These are phyloP conservation scores for Palythoa grandiflora DNA, from an alignment of 92 coral and sea anemone genomes.

Conservation along the genomic window DNA sequence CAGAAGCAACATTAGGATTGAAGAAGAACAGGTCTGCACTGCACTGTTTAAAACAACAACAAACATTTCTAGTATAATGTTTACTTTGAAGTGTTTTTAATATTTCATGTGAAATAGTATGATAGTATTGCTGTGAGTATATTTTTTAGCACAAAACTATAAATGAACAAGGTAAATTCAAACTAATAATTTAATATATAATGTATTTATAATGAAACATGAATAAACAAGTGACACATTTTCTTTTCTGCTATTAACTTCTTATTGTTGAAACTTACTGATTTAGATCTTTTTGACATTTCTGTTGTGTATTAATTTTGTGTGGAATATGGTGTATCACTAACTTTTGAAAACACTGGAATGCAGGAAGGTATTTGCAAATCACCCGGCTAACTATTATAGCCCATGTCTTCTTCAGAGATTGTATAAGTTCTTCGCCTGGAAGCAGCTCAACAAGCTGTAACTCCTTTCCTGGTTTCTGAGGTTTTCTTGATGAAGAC, in stretches of 20 bases:
- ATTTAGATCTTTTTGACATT: background rate
- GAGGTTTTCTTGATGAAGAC: background rate
- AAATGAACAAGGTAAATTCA: too few relatives aligned
- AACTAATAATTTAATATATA: too few relatives aligned
- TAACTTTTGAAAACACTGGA: background rate
- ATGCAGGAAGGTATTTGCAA: slow-evolving; percentile 18
- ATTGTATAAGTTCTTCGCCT: background rate
- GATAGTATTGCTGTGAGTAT: background rate
- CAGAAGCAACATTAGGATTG: slow-evolving; percentile 53
- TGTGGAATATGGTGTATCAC: slow-evolving; percentile 18
- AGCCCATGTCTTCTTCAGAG: slow-evolving; percentile 31
- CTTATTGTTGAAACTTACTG: background rate
- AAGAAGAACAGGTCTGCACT: slow-evolving; percentile 47
- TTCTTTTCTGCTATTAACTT: too few relatives aligned
- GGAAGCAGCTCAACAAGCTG: slow-evolving; percentile 22
- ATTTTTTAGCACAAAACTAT: too few relatives aligned
- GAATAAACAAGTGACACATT: background rate
- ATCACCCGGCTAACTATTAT: slow-evolving; percentile 14
- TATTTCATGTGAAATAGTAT: background rate
- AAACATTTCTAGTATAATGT: background rate
- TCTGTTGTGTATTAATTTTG: slow-evolving; percentile 17
- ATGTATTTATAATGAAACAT: background rate
- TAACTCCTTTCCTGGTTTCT: slow-evolving; percentile 6
- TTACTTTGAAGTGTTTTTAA: background rate
- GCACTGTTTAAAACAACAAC: slow-evolving; percentile 39